Base-by-base conservation (phyloP, 2,888 invertebrate genomes). In the Trypoxylon attenuatum region DNA sequence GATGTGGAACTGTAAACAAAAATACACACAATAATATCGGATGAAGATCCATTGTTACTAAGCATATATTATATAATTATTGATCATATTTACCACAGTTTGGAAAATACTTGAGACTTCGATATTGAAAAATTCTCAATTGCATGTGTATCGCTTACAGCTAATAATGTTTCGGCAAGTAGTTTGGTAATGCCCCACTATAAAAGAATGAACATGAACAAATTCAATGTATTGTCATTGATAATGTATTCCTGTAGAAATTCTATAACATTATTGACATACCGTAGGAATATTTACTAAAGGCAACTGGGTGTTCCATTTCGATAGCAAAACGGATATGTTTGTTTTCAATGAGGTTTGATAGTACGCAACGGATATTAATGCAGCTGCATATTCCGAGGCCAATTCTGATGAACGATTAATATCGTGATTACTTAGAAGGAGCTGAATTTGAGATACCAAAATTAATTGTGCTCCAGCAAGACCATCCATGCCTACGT, bases 1-100 rank as follows among this genome's bases (percentile, higher is more conserved):
- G 90, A 90, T 5, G 86, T 84, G 10, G 79, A 83, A 52, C 89
- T 89, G 69, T 57, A 86, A 58, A 45, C 50, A n/a, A n/a, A n/a
- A n/a, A 2, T 29, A 5, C 19, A 19, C 19, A 43, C 42, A 45
- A 38, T 25, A 22, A 38, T 16, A 16, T 18, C 38, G n/a, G 8
- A 1, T 13, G 18, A 25, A 16, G 2, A 45, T 5, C 5, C 33
- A 42, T 18, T n/a, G 5, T 64, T 1, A 43, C 22, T 13, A 33
- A 10, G 13, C 18, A 10, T 15, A 47, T 4, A 18, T 18, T 2
- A 55, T 29, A 19, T 49, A 22, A 8, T 29, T 5, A 16, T 13
- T 53, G 19, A 27, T 38, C 22, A 33, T 47, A 42, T 69, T 78
- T 72, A 85, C 85, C 79, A 66, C 10, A 85, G 67, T 38, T 62